Conservation (phyloP, 2,797 vertebrate species). For the Poeciliopsis infans region DNA sequence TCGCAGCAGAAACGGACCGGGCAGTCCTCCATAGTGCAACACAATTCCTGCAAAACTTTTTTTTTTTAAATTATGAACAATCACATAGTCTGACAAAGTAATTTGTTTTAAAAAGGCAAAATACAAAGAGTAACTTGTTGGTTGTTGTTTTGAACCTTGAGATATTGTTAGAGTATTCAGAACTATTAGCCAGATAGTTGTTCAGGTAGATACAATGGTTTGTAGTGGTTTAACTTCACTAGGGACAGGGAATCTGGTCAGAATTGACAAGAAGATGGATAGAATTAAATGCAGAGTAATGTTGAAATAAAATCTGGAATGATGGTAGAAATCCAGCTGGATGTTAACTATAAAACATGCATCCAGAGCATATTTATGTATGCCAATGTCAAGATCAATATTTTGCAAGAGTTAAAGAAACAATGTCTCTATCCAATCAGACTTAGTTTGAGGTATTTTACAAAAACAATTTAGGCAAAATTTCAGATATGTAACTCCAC, state of each 20-base stretch:
- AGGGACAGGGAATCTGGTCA: neutral
- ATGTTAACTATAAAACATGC: neutral
- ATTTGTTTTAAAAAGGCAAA: constrained; percentile 2
- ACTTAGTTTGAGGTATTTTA: neutral
- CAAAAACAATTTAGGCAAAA: neutral
- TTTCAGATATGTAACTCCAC: neutral
- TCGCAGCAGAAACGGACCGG: constrained; percentile 52
- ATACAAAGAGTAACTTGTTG: neutral
- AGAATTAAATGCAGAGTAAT: neutral
- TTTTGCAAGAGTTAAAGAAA: neutral
- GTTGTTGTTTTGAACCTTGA: neutral
- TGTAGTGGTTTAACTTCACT: neutral
- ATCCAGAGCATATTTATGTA: neutral
- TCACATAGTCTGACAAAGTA: neutral
- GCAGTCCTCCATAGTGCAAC: constrained; percentile 32
- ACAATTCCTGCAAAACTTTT: constrained; percentile 5
- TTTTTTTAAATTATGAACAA: too few species aligned
- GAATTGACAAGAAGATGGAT: neutral
- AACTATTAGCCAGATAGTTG: neutral
- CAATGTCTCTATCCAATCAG: neutral
- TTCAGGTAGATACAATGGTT: neutral
- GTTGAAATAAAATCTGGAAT: neutral
- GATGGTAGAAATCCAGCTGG: neutral
- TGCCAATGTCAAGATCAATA: neutral
- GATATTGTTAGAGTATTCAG: neutral